A percentile compares a stretch with the other conserved stretches of the same genome.
These are phyloP conservation scores for Nycteola revayana DNA, from an alignment of 2,888 invertebrate species.

Conservation along the genomic window DNA sequence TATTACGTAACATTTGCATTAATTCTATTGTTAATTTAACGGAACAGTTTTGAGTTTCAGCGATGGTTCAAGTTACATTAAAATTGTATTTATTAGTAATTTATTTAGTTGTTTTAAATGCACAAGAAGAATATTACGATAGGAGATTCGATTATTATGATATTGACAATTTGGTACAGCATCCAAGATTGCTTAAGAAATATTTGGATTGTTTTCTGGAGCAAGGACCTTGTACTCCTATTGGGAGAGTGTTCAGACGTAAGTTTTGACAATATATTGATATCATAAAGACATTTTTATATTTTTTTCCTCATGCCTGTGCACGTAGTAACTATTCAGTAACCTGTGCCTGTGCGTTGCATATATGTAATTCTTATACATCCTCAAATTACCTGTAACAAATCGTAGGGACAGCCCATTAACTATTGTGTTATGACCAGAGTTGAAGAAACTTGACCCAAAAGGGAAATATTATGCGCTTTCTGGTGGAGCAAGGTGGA, in stretches of 20 bases:
- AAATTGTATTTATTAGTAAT: slow-evolving; percentile 10
- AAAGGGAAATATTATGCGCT: too few species aligned
- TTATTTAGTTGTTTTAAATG: slow-evolving; percentile 16
- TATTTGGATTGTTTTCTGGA: slow-evolving; percentile 84
- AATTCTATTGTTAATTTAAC: neutral
- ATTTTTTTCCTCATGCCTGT: too few species aligned
- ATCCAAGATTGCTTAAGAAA: slow-evolving; percentile 84
- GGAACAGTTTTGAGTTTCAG: neutral
- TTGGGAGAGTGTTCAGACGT: slow-evolving; percentile 61
- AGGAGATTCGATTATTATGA: slow-evolving; percentile 85
- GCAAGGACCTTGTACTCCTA: slow-evolving; percentile 60
- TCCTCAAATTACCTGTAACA: too few species aligned
- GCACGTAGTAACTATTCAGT: too few species aligned
- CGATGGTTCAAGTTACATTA: slow-evolving; percentile 14
- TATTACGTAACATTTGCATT: slow-evolving; percentile 20
- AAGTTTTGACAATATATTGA: too few species aligned
- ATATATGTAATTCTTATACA: too few species aligned
- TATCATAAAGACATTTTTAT: too few species aligned
- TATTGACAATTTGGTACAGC: slow-evolving; percentile 84
- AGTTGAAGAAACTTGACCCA: too few species aligned
- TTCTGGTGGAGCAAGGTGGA: too few species aligned
- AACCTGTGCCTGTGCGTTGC: too few species aligned
- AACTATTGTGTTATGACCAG: too few species aligned
- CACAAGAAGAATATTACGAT: slow-evolving; percentile 50
- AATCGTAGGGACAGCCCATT: too few species aligned